Evolutionary conservation across 1,140 invertebrate genomes (phyloP), one percentile per base, ranked within the genome.

Genomic region (Mya arenaria): DNA sequence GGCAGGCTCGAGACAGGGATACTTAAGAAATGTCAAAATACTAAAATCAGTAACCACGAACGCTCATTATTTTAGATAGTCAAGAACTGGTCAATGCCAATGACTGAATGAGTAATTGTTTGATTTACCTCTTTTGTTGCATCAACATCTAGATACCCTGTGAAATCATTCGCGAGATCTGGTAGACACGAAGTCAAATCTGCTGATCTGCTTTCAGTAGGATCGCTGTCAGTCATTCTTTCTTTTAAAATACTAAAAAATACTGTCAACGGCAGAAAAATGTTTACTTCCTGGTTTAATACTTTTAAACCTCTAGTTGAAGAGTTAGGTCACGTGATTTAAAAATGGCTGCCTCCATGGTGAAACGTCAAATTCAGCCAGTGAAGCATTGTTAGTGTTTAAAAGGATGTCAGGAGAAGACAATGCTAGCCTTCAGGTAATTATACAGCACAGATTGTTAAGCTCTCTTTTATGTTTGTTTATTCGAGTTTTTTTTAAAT

Each of bases 91-190:
- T n/a, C n/a, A n/a, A n/a, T n/a, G n/a, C n/a, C n/a, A n/a, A n/a
- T n/a, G n/a, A n/a, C n/a, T n/a, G n/a, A n/a, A n/a, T n/a, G n/a
- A n/a, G n/a, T 41, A 28, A 48, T n/a, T n/a, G 37, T 8, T 44
- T 37, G 25, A 28, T n/a, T 55, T 56, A 80, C 82, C 69, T 84
- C 82, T 56, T 79, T 79, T 48, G 56, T 36, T 0, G 75, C 37
- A 74, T 84, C 62, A 17, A 84, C 75, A 37, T 73, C n/a, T 44
- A 84, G 37, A 44, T 79, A 84, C 23, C 32, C 28, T 32, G 69
- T 34, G 68, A 79, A 84, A 56, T 84, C 82, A 28, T 74, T 73
- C 32, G 82, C 32, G 1, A 84, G 41, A 8, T 74, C 82, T n/a
- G 52, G 13, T 13, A 84, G n/a, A 25, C 48, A 52, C 19, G 48